Evolutionary conservation across 2,113 vertebrate genomes (phyloP).

Genomic region (Pseudopodoces humilis): DNA sequence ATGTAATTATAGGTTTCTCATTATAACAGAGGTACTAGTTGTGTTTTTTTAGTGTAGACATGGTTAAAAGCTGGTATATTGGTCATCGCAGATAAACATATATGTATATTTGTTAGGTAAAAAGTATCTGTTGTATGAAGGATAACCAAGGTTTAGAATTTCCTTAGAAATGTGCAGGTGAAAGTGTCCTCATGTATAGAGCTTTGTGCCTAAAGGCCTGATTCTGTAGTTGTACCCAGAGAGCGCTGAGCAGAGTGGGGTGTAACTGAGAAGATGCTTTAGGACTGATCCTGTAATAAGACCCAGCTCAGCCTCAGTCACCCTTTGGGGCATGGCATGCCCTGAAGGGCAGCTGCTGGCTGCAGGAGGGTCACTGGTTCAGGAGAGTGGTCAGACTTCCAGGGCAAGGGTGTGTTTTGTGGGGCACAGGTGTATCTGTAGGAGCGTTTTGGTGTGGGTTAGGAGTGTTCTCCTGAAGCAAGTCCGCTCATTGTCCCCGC

Average conservation of each 20-base stretch:
- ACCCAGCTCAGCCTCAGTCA: rapidly evolving
- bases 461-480: neutral
- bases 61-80: neutral
- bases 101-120: neutral
- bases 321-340: rapidly evolving
- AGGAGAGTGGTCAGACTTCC: rapidly evolving
- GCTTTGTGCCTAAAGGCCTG: neutral
- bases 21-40: neutral
- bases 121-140: neutral
- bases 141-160: neutral
- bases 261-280: neutral
- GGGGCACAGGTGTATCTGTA: neutral
- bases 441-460: neutral
- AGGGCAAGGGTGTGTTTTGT: rapidly evolving
- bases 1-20: neutral
- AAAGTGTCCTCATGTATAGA: neutral
- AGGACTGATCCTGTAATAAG: rapidly evolving
- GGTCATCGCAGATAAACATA: neutral
- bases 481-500: neutral
- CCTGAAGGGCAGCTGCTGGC: neutral
- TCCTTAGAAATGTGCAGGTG: neutral
- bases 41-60: neutral
- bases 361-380: neutral
- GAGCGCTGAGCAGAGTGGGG: too few species aligned
- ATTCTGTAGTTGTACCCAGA: neutral